These are phyloP conservation scores for Drosophila maculinotata DNA, from an alignment of 2,888 invertebrate species.

Conservation along the genomic window DNA sequence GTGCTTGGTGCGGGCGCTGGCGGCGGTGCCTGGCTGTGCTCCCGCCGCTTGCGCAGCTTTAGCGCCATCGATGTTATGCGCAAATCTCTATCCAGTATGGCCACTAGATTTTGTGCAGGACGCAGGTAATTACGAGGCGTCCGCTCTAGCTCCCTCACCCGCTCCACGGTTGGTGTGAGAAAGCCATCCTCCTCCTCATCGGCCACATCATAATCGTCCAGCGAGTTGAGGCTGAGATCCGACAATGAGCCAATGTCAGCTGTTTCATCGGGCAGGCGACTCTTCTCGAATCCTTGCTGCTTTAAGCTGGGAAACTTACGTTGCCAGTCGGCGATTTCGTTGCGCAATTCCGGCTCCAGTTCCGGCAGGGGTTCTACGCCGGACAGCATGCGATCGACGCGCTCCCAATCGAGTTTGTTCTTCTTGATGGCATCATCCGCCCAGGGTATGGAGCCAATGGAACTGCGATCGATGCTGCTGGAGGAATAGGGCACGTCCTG, in stretches of 20 bases:
- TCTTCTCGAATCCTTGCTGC: slow-evolving; percentile 63
- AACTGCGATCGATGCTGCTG: slow-evolving; percentile 83
- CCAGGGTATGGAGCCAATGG: slow-evolving; percentile 85
- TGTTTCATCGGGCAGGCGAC: slow-evolving; percentile 31
- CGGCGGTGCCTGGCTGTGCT: slow-evolving; percentile 34
- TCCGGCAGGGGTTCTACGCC: slow-evolving; percentile 76
- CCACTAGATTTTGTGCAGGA: slow-evolving; percentile 50
- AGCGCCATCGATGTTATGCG: slow-evolving; percentile 77
- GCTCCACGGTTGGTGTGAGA: slow-evolving; percentile 64
- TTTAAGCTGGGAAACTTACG: slow-evolving; percentile 80
- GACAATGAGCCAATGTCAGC: slow-evolving; percentile 76
- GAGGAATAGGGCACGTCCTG: slow-evolving; percentile 83
- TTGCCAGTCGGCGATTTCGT: slow-evolving; percentile 84
- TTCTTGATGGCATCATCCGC: slow-evolving; percentile 85
- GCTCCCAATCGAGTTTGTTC: slow-evolving; percentile 84
- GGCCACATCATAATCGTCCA: slow-evolving; percentile 68
- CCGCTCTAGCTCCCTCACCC: slow-evolving; percentile 27
- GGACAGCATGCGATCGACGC: slow-evolving; percentile 82
- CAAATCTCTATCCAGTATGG: slow-evolving; percentile 70
- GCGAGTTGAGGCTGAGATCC: slow-evolving; percentile 78
- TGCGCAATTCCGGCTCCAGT: slow-evolving; percentile 77
- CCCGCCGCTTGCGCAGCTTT: slow-evolving; percentile 63
- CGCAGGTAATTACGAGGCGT: slow-evolving; percentile 38
- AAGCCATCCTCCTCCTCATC: slow-evolving; percentile 69
- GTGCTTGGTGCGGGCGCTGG: slow-evolving; percentile 29